phyloP scores from a whole-genome alignment of 2,113 vertebrate genomes.

The Phocoena sinus region DNA sequence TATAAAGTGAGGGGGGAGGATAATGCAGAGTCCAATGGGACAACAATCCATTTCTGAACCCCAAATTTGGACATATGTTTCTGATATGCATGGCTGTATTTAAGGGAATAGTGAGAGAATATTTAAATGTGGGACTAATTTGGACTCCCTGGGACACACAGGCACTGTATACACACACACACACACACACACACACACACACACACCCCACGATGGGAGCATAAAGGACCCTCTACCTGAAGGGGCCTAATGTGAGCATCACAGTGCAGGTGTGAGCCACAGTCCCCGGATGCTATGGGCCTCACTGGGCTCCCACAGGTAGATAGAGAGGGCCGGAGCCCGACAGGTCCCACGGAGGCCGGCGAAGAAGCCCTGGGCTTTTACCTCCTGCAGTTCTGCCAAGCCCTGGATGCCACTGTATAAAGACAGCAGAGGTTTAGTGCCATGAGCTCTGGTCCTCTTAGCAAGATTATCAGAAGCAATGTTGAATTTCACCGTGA shows the following conservation, averaged over 20 bases:
- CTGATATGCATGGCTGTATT: background rate
- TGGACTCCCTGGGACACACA: background rate
- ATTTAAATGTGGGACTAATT: background rate
- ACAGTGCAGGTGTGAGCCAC: background rate
- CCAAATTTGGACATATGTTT: background rate
- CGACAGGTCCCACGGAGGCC: accelerated
- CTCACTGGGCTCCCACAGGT: too few species aligned
- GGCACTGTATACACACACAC: accelerated
- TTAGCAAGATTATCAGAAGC: background rate
- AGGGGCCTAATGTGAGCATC: too few species aligned
- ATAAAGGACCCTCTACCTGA: too few species aligned
- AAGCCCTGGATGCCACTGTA: accelerated
- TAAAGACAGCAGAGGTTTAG: background rate
- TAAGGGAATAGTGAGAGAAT: background rate
- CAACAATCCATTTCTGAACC: background rate
- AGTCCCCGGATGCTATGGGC: accelerated
- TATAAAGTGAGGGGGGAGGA: background rate
- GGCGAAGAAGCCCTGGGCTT: accelerated
- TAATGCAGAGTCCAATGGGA: too few species aligned
- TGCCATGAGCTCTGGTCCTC: too few species aligned
- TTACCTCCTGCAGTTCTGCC: background rate
- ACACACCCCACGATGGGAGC: accelerated
- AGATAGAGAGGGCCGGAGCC: background rate
- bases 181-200: accelerated
- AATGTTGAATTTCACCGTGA: background rate